A percentile compares a stretch with the other conserved stretches of the same genome.
These are phyloP conservation scores for Drosophila mercatorum DNA, from an alignment of 2,888 invertebrate genomes.

Conservation along the genomic window DNA sequence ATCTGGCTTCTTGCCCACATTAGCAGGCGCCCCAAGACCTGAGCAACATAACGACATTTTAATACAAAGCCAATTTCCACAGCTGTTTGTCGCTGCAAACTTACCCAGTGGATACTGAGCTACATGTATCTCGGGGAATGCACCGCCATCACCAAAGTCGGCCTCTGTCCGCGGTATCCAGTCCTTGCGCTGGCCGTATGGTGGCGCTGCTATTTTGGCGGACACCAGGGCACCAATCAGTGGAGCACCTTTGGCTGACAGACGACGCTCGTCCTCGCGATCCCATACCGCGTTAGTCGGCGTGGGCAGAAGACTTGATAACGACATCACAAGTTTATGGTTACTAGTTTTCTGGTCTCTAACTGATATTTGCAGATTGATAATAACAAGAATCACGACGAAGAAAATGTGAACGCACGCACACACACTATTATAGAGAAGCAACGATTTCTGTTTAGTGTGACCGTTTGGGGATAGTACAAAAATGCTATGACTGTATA, in stretches of 20 bases:
- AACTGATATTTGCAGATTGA: constrained; percentile 9
- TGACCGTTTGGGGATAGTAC: constrained; percentile 12
- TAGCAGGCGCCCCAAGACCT: constrained; percentile 94
- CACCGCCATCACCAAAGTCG: constrained; percentile 96
- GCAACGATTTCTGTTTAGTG: constrained; percentile 28
- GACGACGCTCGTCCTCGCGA: constrained; percentile 91
- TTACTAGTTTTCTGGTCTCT: background rate
- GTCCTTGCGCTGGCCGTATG: constrained; percentile 97
- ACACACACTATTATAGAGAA: constrained; percentile 24
- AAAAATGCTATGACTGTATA: background rate
- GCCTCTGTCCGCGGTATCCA: constrained; percentile 95
- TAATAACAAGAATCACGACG: constrained; percentile 22
- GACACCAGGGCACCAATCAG: constrained; percentile 88
- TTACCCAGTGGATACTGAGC: constrained; percentile 98
- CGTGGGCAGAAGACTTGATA: constrained; percentile 91
- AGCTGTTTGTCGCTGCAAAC: constrained; percentile 84
- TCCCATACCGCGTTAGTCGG: constrained; percentile 96
- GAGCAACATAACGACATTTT: background rate
- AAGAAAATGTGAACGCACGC: constrained; percentile 25
- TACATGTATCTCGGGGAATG: constrained; percentile 98
- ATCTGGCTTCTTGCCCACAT: constrained; percentile 91
- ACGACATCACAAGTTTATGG: constrained; percentile 71
- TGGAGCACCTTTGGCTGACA: constrained; percentile 81
- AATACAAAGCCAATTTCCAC: background rate
- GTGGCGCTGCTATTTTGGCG: constrained; percentile 89